Evolutionary conservation across 2,888 invertebrate species (phyloP), one percentile per base, ranked within the genome.

Genomic region (Dexiosoma caninum): DNA sequence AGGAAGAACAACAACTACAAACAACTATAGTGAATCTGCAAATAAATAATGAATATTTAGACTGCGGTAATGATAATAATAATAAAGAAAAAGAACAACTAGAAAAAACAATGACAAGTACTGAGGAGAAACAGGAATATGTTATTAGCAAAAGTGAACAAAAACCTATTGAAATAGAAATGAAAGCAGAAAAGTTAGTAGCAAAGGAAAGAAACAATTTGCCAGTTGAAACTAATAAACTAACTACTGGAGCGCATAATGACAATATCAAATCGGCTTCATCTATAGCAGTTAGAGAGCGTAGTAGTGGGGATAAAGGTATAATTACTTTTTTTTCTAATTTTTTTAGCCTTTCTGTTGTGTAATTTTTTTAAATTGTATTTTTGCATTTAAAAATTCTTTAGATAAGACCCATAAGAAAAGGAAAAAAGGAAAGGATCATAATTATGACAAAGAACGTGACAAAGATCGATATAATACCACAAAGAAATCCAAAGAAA

Each of bases 341-440:
- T 16, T 14, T 16, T 30, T 19, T 32, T 9, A 19, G 16, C 1
- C 14, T 37, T 19, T 27, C 9, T 2, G 9, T 14, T 42, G 8
- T 7, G 10, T 1, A 30, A 40, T 14, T 23, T 1, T n/a, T 51
- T 30, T 9, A 10, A 12, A n/a, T 49, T n/a, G 5, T 19, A 4
- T 16, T 40, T 30, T 72, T 44, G 2, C 40, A 44, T 44, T 51
- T 16, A 60, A 59, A 27, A 32, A 2, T 30, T 6, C 27, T 62
- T 84, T 78, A 76, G 87, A 88, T 32, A 87, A 87, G 82, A 87
- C 86, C 82, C 89, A 89, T 74, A 90, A 89, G 77, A 89, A 89
- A 83, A 90, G 90, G 84, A 90, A 89, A 81, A 90, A 89, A 85
- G 90, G 89, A 81, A 89, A 88, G 81, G 88, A 90, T 80, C 87